Base-by-base conservation (phyloP, 1,140 invertebrate species). In the Drosophila dunni region DNA sequence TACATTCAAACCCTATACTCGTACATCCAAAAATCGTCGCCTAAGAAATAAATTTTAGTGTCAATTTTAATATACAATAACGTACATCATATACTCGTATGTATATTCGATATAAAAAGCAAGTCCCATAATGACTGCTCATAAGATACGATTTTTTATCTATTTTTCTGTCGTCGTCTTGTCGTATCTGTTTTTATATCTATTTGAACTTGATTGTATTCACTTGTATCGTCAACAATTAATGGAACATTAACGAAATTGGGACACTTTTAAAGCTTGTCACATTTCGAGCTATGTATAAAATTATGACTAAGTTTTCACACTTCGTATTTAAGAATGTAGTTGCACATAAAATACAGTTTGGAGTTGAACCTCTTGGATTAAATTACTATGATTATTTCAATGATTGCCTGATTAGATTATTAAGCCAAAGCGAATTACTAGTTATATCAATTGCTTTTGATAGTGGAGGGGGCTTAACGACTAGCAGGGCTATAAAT, bases 321-420 rank as follows among this genome's bases (percentile, higher is more conserved):
- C 15, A 46, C 1, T 9, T 40, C 3, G 38, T 29, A 29, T 5
- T 13, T 13, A 5, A 42, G 40, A 42, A 13, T n/a, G 4, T 42
- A 5, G 40, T 13, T 13, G 5, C 24, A 29, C 11, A 7, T 5
- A 7, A 13, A 42, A 13, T 13, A 3, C 4, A 13, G 46, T 33
- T 51, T 7, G 13, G 48, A 33, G 7, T 51, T n/a, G 24, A 33
- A n/a, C 0, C n/a, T 34, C 50, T 4, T 53, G 29, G 33, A 53
- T 53, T 53, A 29, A 13, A 51, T 51, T 51, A 53, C 5, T 33
- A 13, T 29, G n/a, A 34, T 53, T 53, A 53, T 56, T 56, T 56
- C 15, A 56, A 40, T 54, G 34, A 33, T 51, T n/a, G 56, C 13
- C 40, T 33, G 60, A 70, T 70, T 70, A 70, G 67, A 70, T 70